These are phyloP conservation scores for Drosophila formosana DNA, from an alignment of 2,888 invertebrate species.

Conservation along the genomic window DNA sequence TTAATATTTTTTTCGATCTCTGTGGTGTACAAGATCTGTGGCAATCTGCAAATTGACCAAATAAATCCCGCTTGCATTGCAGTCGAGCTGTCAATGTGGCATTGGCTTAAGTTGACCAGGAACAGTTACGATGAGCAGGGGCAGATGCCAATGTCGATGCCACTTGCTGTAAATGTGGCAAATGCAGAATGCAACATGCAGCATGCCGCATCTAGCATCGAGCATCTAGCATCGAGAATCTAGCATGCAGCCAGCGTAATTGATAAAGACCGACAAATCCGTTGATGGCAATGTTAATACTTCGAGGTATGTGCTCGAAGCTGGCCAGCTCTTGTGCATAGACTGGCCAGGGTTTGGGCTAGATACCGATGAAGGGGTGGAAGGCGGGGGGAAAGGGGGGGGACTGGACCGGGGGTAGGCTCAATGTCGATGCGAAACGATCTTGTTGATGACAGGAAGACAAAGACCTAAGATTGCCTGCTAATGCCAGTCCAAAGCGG, in stretches of 20 bases:
- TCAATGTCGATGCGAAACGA: slow-evolving; percentile 75
- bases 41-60: slow-evolving; percentile 51
- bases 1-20: no score
- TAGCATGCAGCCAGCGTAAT: slow-evolving; percentile 69
- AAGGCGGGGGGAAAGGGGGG: background rate
- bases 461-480: slow-evolving; percentile 74
- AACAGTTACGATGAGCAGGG: slow-evolving; percentile 51
- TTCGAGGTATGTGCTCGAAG: slow-evolving; percentile 45
- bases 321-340: slow-evolving; percentile 5
- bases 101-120: slow-evolving; percentile 50
- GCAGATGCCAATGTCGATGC: slow-evolving; percentile 55
- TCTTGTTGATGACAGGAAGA: slow-evolving; percentile 81
- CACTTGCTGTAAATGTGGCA: slow-evolving; percentile 72
- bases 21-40: background rate
- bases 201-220: slow-evolving; percentile 33
- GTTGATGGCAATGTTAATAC: slow-evolving; percentile 78
- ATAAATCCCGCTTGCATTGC: slow-evolving; percentile 61
- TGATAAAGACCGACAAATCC: slow-evolving; percentile 82
- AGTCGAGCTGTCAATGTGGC: slow-evolving; percentile 58
- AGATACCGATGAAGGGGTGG: background rate
- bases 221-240: slow-evolving; percentile 36
- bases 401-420: slow-evolving; percentile 35
- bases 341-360: slow-evolving; percentile 20
- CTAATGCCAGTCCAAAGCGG: slow-evolving; percentile 53
- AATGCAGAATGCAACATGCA: slow-evolving; percentile 46